Evolutionary conservation across 92 coral and sea anemone genomes (phyloP).

Genomic region (Phenganax stokvisi): DNA sequence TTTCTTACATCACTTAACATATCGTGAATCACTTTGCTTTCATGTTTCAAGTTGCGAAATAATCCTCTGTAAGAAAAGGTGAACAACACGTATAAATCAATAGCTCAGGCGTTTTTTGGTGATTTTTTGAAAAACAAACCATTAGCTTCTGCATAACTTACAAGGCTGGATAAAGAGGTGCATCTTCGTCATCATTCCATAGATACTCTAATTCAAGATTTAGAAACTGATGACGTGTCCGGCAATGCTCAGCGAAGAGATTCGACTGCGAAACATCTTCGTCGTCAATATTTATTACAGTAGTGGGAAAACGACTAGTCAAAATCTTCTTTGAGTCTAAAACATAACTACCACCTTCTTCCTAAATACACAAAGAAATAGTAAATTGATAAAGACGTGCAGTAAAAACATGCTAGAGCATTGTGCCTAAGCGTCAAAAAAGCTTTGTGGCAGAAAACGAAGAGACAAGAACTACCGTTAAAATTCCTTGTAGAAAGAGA

Average conservation of each 20-base stretch:
- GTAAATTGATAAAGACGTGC: neutral
- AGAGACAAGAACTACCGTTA: conserved; percentile 53
- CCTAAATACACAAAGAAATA: conserved; percentile 43
- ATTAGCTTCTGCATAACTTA: conserved; percentile 22
- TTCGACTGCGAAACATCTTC: conserved; percentile 74
- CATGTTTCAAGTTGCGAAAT: conserved; percentile 30
- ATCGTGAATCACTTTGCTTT: conserved; percentile 32
- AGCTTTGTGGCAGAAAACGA: neutral
- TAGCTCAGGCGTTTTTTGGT: neutral
- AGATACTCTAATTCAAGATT: conserved; percentile 75
- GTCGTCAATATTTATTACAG: conserved; percentile 78
- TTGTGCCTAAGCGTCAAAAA: neutral
- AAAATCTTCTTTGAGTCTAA: conserved; percentile 73
- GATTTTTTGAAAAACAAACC: neutral
- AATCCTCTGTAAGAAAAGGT: conserved; percentile 24
- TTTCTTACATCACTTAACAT: conserved; percentile 36
- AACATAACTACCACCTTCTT: conserved; percentile 53
- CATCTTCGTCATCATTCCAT: conserved; percentile 72
- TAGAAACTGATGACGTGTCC: conserved; percentile 77
- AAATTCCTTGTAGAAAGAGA: conserved; percentile 80
- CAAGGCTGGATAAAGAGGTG: conserved; percentile 65
- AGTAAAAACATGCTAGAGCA: neutral
- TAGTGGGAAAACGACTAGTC: conserved; percentile 83
- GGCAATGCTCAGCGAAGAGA: conserved; percentile 70
- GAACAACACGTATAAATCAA: neutral